A percentile compares a stretch with the other conserved stretches of the same genome.
phyloP scores from a whole-genome alignment of 2,797 vertebrate genomes.

The Platyrinchus mystaceus region DNA sequence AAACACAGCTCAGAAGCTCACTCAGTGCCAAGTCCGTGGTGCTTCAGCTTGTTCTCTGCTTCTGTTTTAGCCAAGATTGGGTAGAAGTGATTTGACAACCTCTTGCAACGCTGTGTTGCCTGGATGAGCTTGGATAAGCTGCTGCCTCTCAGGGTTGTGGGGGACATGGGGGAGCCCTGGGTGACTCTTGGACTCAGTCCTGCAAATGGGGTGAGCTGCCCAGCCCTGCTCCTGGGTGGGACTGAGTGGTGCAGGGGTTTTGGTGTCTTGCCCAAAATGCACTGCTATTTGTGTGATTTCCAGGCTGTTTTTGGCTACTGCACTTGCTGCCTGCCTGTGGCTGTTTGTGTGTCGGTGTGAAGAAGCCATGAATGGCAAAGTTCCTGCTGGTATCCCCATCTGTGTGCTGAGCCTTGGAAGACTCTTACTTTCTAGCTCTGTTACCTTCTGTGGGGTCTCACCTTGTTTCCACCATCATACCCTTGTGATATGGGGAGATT shows the following conservation, averaged over 20 bases:
- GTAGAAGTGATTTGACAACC: neutral
- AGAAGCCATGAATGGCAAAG: neutral
- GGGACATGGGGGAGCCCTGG: rapidly evolving
- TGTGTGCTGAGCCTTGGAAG: neutral
- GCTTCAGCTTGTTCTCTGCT: neutral
- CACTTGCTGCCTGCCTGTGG: neutral
- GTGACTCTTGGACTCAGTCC: neutral
- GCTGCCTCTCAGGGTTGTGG: neutral
- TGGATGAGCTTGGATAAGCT: neutral
- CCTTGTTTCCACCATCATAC: neutral
- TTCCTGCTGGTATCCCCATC: neutral
- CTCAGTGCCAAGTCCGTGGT: neutral
- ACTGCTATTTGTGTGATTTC: rapidly evolving
- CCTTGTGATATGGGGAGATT: rapidly evolving
- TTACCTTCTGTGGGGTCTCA: neutral
- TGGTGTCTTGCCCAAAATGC: neutral
- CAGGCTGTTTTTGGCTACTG: neutral
- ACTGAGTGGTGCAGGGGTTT: neutral
- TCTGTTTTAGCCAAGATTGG: neutral
- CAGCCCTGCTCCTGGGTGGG: neutral
- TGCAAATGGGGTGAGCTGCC: neutral
- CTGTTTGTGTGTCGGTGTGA: neutral
- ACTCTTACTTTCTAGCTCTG: neutral
- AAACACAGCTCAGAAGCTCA: neutral
- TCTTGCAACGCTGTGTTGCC: rapidly evolving